Evolutionary conservation across 2,888 invertebrate species (phyloP), one percentile per base, ranked within the genome.

Genomic region (Caenorhabditis sp.): DNA sequence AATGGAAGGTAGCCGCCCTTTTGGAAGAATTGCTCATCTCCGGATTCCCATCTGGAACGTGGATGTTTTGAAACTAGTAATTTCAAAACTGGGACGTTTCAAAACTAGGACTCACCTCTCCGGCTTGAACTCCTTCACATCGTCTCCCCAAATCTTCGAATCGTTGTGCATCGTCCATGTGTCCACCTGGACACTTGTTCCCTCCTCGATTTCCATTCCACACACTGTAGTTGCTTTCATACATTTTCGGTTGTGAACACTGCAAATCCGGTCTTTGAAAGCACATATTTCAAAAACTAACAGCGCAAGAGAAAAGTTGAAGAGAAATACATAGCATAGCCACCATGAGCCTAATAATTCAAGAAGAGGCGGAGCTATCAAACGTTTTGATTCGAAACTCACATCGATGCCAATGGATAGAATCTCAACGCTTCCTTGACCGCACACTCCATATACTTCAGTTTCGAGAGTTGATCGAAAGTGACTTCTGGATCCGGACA

Each of bases 41-140:
- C 87, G 49, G 85, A 73, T 66, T 89, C 88, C 63, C 90, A 89
- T 69, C 82, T 83, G 66, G 82, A 86, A 47, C n/a, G n/a, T n/a
- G n/a, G n/a, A n/a, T n/a, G n/a, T n/a, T n/a, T n/a, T n/a, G n/a
- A n/a, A n/a, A n/a, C n/a, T n/a, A n/a, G n/a, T n/a, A n/a, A n/a
- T n/a, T n/a, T n/a, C n/a, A n/a, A n/a, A n/a, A n/a, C n/a, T n/a
- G n/a, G n/a, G n/a, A n/a, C n/a, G n/a, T n/a, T n/a, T n/a, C n/a
- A n/a, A n/a, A n/a, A n/a, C n/a, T n/a, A n/a, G n/a, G n/a, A n/a
- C 61, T n/a, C n/a, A 82, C 85, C 85, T 68, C 61, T 86, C 86
- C 14, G 86, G 86, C 26, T 54, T 51, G 24, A 86, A 86, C 35
- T 76, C 76, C 0, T 38, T 19, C 24, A 72, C 89, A 68, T 89